These are phyloP conservation scores for Stegophylla sp. DNA, from an alignment of 2,888 invertebrate genomes.

Conservation along the genomic window DNA sequence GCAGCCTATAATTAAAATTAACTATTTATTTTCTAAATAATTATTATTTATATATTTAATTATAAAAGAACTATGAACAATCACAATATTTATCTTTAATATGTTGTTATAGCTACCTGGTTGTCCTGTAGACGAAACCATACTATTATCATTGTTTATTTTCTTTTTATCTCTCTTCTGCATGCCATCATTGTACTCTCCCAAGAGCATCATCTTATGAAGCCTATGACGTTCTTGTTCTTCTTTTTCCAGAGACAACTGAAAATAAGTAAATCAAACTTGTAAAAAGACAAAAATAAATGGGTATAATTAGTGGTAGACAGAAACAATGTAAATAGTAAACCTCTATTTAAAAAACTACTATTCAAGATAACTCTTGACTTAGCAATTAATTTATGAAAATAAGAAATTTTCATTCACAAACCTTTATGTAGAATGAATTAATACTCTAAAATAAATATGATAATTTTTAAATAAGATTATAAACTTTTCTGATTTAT, in stretches of 20 bases:
- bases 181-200: constrained; percentile 71
- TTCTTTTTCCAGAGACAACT: constrained; percentile 88
- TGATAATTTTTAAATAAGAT: too few species aligned
- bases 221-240: constrained; percentile 94
- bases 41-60: background rate
- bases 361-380: too few species aligned
- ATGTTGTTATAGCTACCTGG: constrained; percentile 60
- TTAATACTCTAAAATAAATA: too few species aligned
- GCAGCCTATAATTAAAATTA: constrained; percentile 67
- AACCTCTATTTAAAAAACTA: too few species aligned
- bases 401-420: too few species aligned
- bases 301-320: too few species aligned
- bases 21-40: background rate
- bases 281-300: too few species aligned
- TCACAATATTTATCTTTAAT: too few species aligned
- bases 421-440: too few species aligned
- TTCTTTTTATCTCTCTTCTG: constrained; percentile 73
- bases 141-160: constrained; percentile 68
- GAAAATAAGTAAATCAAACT: constrained; percentile 60
- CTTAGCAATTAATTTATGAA: too few species aligned
- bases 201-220: constrained; percentile 89
- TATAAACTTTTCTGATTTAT: too few species aligned
- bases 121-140: constrained; percentile 61
- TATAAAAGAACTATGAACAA: too few species aligned
- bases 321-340: background rate